phyloP scores from a whole-genome alignment of 2,113 vertebrate species.

The Phalacrocorax brasilianus region DNA sequence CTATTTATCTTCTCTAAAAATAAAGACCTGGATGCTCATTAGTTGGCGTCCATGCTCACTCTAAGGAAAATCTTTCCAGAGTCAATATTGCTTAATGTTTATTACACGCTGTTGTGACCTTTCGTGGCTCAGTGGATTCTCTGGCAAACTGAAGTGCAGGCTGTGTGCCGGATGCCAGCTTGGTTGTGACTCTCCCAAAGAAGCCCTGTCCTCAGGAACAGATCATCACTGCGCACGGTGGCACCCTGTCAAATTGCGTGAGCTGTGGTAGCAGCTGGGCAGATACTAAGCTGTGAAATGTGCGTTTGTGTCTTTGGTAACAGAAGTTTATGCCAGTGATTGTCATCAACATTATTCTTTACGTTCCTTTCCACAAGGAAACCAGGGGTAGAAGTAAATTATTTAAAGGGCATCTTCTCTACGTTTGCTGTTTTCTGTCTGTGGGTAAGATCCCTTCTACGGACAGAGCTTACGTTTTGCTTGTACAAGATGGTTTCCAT shows the following conservation, averaged over 20 bases:
- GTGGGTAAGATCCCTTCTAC: too few species aligned
- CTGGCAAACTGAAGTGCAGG: background rate
- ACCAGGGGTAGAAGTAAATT: background rate
- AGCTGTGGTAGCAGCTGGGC: background rate
- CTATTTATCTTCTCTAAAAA: background rate
- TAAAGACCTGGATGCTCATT: background rate
- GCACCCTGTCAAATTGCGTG: fast-evolving
- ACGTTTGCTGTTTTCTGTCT: background rate
- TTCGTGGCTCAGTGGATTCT: background rate
- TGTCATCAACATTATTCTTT: fast-evolving
- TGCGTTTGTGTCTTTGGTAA: background rate
- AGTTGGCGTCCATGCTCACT: background rate
- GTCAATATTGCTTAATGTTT: background rate
- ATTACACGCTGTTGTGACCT: background rate
- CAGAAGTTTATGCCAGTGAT: background rate
- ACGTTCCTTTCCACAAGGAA: background rate
- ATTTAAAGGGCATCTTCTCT: too few species aligned
- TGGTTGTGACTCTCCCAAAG: background rate
- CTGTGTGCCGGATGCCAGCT: background rate
- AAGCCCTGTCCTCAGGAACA: background rate
- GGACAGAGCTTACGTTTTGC: background rate
- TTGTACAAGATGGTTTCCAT: background rate
- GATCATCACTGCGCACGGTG: fast-evolving
- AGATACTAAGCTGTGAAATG: background rate
- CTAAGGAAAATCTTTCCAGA: background rate